phyloP scores from a whole-genome alignment of 2,113 vertebrate species.

The Aplodontia rufa region DNA sequence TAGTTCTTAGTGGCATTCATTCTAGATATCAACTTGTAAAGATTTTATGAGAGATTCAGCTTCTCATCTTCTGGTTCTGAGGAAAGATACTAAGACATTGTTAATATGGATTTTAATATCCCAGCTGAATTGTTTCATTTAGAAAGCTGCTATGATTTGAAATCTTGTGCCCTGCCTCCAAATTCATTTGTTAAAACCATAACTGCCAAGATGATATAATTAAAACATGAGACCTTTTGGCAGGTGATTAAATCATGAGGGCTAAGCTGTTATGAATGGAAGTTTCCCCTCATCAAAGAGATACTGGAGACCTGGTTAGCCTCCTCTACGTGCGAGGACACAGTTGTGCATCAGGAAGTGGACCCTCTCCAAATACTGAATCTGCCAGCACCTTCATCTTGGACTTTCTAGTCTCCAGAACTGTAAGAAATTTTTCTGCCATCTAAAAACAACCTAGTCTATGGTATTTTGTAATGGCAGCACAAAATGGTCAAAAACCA shows the following conservation, averaged over 20 bases:
- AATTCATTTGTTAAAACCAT: background rate
- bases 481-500: background rate
- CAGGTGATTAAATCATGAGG: background rate
- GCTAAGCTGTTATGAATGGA: background rate
- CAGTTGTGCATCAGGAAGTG: background rate
- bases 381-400: too few relatives aligned
- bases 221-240: background rate
- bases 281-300: background rate
- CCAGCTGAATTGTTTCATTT: background rate
- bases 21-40: background rate
- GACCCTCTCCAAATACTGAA: background rate
- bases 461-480: background rate
- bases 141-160: background rate
- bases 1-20: conserved; percentile 19
- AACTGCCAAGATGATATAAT: background rate
- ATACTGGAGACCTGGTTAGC: background rate
- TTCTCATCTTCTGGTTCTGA: background rate
- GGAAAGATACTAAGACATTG: background rate
- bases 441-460: background rate
- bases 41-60: background rate
- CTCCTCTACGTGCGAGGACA: background rate
- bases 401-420: background rate
- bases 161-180: background rate
- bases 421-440: background rate
- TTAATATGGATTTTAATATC: background rate